Evolutionary conservation across 2,888 invertebrate genomes (phyloP).

Genomic region (Drosophila niveifrons): DNA sequence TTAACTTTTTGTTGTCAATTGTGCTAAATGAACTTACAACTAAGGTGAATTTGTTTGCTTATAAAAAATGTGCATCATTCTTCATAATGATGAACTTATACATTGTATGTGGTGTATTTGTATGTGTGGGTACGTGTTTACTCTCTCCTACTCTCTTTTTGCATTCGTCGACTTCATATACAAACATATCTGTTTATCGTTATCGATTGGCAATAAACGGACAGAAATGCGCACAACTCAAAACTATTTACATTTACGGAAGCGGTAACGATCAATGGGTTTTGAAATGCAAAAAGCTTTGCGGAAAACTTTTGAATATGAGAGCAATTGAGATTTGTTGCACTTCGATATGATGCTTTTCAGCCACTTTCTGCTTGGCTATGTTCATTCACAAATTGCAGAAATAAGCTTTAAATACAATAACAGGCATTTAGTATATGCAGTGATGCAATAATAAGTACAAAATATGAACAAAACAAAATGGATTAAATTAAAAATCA

Average conservation of each 20-base stretch:
- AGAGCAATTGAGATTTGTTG: slow-evolving; percentile 11
- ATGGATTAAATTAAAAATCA: slow-evolving; percentile 8
- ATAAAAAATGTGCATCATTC: slow-evolving; percentile 29
- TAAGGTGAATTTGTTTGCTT: slow-evolving; percentile 36
- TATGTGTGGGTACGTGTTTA: background rate
- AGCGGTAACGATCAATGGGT: slow-evolving; percentile 7
- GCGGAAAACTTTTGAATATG: background rate
- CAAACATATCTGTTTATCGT: background rate
- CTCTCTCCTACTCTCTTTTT: slow-evolving; percentile 3
- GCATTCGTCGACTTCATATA: slow-evolving; percentile 10
- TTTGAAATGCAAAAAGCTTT: background rate
- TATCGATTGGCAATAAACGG: background rate
- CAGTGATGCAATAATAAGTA: slow-evolving; percentile 10
- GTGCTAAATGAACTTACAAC: slow-evolving; percentile 66
- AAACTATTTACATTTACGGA: slow-evolving; percentile 39
- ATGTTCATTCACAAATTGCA: background rate
- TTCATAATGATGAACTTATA: slow-evolving; percentile 8
- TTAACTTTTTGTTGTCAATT: slow-evolving; percentile 40
- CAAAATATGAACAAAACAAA: slow-evolving; percentile 3
- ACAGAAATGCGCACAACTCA: slow-evolving; percentile 33
- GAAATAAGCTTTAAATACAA: background rate
- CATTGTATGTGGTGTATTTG: slow-evolving; percentile 6
- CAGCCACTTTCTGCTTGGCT: background rate
- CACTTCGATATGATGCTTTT: background rate
- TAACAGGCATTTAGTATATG: background rate